Base-by-base conservation (phyloP, 2,888 invertebrate species). In the Branchipolynoe longqiensis region DNA sequence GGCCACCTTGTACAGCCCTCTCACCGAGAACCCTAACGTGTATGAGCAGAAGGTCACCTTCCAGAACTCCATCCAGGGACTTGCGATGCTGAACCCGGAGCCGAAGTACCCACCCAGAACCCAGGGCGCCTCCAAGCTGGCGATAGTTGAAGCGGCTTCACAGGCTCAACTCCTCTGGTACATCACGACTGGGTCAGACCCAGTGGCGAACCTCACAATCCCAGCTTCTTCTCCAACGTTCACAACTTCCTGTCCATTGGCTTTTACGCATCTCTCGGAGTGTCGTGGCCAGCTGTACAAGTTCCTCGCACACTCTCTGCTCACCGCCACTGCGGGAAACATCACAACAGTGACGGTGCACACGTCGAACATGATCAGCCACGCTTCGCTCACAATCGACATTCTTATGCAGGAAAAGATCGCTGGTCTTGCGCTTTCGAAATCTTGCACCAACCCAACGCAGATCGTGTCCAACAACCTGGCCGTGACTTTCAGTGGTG, bases 341-440 rank as follows among this genome's bases (percentile, higher is more conserved):
- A 41, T 25, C 48, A 6, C 78, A 8, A 78, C 78, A 31, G 22
- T 78, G 0, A 31, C 48, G 1, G 18, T 48, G 12, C n/a, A 41
- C 8, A 48, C 25, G 6, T 78, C 48, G 78, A 78, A 78, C 78
- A 54, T 6, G 78, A 25, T 78, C 12, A 78, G 78, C 18, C 6
- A 28, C n/a, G 14, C 4, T 12, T 12, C 2, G 6, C 78, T 41
- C 1, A 31, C 54, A 8, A 22, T 48, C 2, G 78, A 78, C 2
- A 48, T 78, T n/a, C 48, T 78, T 4, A 48, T 48, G 28, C 78
- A 78, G 78, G 78, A 78, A 31, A 14, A 31, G 14, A 41, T 78
- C 12, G 48, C 1, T 12, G 48, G 18, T 18, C 12, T 41, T 48
- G n/a, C n/a, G n/a, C n/a, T n/a, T n/a, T n/a, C n/a, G n/a, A 28